These are phyloP conservation scores for Allolobophora icterica DNA, from an alignment of 2,888 invertebrate genomes.

Conservation along the genomic window DNA sequence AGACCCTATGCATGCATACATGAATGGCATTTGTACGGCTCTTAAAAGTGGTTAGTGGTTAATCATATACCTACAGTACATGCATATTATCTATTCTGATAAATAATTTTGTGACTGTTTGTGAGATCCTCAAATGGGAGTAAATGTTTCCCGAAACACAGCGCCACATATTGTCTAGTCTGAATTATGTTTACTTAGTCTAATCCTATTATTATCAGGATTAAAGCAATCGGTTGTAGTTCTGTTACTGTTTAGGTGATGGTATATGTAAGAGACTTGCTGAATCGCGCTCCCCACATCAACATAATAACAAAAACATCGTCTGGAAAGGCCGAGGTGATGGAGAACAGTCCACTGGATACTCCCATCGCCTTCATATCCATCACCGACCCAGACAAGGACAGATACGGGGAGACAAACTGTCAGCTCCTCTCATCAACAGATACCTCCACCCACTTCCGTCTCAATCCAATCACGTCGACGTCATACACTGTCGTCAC, in stretches of 20 bases:
- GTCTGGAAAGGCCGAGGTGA: slow-evolving; percentile 21
- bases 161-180: too few species aligned
- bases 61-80: too few species aligned
- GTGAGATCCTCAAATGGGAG: too few species aligned
- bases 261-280: slow-evolving; percentile 34
- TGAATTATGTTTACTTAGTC: too few species aligned
- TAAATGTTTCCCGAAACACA: too few species aligned
- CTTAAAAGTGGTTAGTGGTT: too few species aligned
- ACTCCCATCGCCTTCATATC: slow-evolving; percentile 36
- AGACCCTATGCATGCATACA: too few species aligned
- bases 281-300: slow-evolving; percentile 40
- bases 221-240: too few species aligned
- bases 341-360: slow-evolving; percentile 24
- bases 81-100: too few species aligned
- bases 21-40: too few species aligned
- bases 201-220: too few species aligned
- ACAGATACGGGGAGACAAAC: slow-evolving; percentile 30
- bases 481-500: slow-evolving; percentile 26
- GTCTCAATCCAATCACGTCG: slow-evolving; percentile 22
- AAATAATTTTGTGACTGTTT: too few species aligned
- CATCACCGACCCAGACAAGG: slow-evolving; percentile 37
- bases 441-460: background rate
- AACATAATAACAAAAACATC: slow-evolving; percentile 35
- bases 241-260: slow-evolving; percentile 35
- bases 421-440: slow-evolving; percentile 27